Evolutionary conservation across 2,888 invertebrate species (phyloP).

Genomic region (Protophormia terraenovae): DNA sequence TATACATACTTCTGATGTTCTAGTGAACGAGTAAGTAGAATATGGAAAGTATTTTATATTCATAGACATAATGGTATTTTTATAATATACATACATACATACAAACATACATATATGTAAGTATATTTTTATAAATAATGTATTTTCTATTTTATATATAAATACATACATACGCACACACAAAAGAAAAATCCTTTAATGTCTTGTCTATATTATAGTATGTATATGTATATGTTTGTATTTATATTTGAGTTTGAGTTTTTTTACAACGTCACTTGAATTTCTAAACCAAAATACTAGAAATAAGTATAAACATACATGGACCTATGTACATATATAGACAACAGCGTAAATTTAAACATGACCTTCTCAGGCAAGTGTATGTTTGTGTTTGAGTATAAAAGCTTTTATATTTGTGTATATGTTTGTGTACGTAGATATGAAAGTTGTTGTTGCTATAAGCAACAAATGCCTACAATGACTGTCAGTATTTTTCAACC

Average conservation of each 20-base stretch:
- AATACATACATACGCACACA: background rate
- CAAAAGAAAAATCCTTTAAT: conserved; percentile 2
- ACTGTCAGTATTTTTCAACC: conserved; percentile 45
- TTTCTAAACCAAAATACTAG: background rate
- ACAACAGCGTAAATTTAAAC: background rate
- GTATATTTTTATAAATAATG: too few species aligned
- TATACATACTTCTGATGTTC: background rate
- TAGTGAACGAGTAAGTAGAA: background rate
- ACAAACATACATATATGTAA: too few species aligned
- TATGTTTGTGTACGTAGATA: background rate
- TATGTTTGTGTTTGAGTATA: background rate
- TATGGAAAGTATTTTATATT: conserved; percentile 14
- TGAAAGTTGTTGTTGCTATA: background rate
- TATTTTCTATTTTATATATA: too few species aligned
- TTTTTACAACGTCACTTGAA: conserved; percentile 6
- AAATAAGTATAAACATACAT: background rate
- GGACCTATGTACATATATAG: background rate
- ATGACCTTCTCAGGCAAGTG: conserved; percentile 11
- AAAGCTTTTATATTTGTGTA: background rate
- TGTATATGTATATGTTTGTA: background rate
- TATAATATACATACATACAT: background rate
- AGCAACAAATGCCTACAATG: conserved; percentile 45
- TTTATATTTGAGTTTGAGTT: background rate
- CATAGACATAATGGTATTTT: conserved; percentile 23
- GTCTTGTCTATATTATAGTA: background rate